Evolutionary conservation across 2,113 vertebrate genomes (phyloP), one percentile per base, ranked within the genome.

Genomic region (Macrotus californicus): DNA sequence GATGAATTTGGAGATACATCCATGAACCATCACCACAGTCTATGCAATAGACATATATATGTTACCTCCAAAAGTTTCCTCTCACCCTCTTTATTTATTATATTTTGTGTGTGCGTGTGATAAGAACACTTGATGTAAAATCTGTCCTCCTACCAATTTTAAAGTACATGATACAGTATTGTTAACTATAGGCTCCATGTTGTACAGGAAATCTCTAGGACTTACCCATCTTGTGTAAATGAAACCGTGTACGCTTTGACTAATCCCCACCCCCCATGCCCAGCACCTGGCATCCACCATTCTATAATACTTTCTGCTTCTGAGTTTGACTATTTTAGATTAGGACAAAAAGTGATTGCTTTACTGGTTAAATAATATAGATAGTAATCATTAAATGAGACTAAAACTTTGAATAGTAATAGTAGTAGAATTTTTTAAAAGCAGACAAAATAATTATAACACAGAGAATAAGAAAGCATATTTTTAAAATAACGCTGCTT

Each of bases 301-400:
- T 73, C 26, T 75, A 6, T 13, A 61, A 61, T 61, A 61, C 56
- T 87, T 18, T 94, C 22, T 75, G 67, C 59, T 88, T 76, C 84
- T 59, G 34, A 88, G 46, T 82, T 64, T 73, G 34, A 93, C 43
- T 92, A 9, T 66, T 64, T 24, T 95, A 75, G 77, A 76, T 87
- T 82, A 76, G 21, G 39, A 81, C 26, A 29, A 14, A 96, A 56
- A 84, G 29, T 79, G 77, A 56, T 61, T 89, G 18, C 41, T 61
- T 95, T 96, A 86, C 70, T 75, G 61, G 41, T 80, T 84, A 93
- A 85, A 50, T 67, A 94, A 50, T 19, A 46, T 76, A 82, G 13
- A 36, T 61, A 82, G 52, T 97, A 41, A 66, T 75, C 83, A 92
- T 16, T 73, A 48, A 67, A 19, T 76, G 87, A 96, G 19, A 77